A percentile compares a stretch with the other conserved stretches of the same genome.
Conservation (phyloP, 2,113 vertebrate genomes). For the Aythya baeri region DNA sequence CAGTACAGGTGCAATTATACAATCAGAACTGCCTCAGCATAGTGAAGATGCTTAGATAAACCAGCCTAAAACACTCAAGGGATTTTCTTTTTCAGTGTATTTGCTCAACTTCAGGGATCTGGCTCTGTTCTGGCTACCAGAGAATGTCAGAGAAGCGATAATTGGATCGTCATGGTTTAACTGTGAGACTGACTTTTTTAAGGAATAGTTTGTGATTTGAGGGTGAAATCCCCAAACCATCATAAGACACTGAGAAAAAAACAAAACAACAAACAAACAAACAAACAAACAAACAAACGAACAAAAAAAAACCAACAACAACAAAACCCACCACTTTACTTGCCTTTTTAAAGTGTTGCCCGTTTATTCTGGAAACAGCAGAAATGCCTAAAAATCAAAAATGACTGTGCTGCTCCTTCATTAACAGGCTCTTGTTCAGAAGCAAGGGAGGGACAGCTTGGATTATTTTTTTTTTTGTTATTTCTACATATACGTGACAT, state of each 20-base stretch:
- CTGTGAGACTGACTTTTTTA: not conserved
- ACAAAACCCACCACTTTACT: not conserved
- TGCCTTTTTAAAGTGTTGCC: not conserved
- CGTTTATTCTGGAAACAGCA: not conserved
- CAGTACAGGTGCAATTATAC: accelerated
- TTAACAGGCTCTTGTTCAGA: not conserved
- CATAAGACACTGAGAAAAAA: not conserved
- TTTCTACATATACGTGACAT: not conserved
- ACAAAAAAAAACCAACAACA: too few relatives aligned
- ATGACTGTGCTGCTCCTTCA: not conserved
- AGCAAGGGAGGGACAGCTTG: not conserved
- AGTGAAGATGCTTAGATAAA: not conserved
- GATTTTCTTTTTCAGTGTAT: not conserved
- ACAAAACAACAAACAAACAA: too few relatives aligned
- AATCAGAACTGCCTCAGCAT: not conserved
- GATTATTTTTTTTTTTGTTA: not conserved
- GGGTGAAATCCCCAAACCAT: not conserved
- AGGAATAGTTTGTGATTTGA: not conserved
- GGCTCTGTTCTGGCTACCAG: not conserved
- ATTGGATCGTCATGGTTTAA: not conserved
- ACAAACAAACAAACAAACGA: too few relatives aligned
- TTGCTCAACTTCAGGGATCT: not conserved
- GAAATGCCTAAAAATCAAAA: not conserved
- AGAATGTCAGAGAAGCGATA: accelerated
- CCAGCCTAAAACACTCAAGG: not conserved